Evolutionary conservation across 2,797 vertebrate genomes (phyloP), one percentile per base, ranked within the genome.

Genomic region (Malacoctenus gilli): DNA sequence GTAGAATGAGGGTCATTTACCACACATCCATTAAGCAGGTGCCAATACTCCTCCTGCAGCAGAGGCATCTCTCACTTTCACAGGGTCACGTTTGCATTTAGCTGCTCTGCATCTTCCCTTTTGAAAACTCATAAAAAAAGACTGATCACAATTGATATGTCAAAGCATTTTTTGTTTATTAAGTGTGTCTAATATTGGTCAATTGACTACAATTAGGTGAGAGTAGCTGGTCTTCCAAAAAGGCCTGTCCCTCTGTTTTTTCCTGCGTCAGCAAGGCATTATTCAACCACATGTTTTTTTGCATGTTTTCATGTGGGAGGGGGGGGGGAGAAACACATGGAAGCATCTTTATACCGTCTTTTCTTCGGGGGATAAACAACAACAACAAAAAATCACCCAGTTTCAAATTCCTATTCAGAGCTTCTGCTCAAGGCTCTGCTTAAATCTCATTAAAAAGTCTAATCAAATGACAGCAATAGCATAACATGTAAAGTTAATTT

Each of bases 1-100:
- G 72, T 60, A 77, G 82, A 79, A 79, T 69, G 49, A 77, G 74
- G 75, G 79, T 89, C 82, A 87, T 93, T 89, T 88, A 89, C 84
- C 81, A 83, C 85, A 82, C 83, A 92, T 90, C 84, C 87, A 86
- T 92, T 91, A 90, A 87, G 74, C 63, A 80, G 82, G 87, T 85
- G 88, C 79, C 87, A 88, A 91, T 91, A 90, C 53, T 70, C 55
- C 71, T 59, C 35, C 44, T 28, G 77, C 65, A 68, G 76, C 61
- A 78, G 57, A 75, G 72, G 54, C 35, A 48, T 77, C 75, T 63
- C 75, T 72, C 71, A 63, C 59, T 78, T 71, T 62, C 53, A 56
- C 70, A 67, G 68, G 68, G 72, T 72, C 63, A 58, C 11, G 50
- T 82, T 72, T 68, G 47, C 69, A 59, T 67, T 43, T 58, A 5